phyloP scores from a whole-genome alignment of 2,113 vertebrate genomes.

The Podarcis muralis region DNA sequence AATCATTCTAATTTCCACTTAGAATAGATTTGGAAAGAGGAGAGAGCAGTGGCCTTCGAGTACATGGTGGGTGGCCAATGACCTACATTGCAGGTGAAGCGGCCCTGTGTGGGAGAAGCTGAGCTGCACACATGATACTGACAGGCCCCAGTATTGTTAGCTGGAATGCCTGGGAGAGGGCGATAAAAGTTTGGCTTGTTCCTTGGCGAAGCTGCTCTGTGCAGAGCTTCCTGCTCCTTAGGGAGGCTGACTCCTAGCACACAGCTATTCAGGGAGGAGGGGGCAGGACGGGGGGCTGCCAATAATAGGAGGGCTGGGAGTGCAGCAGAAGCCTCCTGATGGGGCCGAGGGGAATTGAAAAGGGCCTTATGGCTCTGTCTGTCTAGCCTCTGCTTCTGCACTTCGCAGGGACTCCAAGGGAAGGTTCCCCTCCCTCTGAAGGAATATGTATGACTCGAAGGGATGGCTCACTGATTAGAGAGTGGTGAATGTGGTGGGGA shows the following conservation, averaged over 20 bases:
- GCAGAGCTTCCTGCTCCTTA: not conserved
- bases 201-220: not conserved
- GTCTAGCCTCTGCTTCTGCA: not conserved
- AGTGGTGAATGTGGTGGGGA: no score
- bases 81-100: not conserved
- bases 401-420: not conserved
- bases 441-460: slow-evolving; percentile 21
- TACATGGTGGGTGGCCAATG: not conserved
- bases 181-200: not conserved
- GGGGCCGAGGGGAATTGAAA: not conserved
- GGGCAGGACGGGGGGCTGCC: not conserved
- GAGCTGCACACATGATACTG: no score
- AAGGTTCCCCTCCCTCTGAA: not conserved
- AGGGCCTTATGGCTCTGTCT: not conserved
- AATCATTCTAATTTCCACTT: not conserved
- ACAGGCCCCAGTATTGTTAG: not conserved
- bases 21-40: not conserved
- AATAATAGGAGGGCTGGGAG: not conserved
- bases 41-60: not conserved
- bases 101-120: not conserved
- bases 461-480: no score
- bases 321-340: not conserved
- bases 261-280: not conserved
- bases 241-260: not conserved
- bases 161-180: not conserved